Base-by-base conservation (phyloP, 2,888 invertebrate genomes). In the Microdon myrmicae region DNA sequence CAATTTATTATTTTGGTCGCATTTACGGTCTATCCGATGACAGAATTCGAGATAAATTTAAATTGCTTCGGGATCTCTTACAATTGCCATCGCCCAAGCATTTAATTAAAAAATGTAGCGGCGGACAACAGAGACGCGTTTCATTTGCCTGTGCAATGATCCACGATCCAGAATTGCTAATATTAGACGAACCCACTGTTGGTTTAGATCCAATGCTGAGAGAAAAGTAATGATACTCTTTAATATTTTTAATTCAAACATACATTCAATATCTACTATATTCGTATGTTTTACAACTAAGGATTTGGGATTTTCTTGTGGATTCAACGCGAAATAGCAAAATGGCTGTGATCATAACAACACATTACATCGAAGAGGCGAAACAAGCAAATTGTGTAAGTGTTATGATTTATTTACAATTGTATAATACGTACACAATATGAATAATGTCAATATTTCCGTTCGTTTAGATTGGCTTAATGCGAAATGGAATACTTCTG, bases 321-420 rank as follows among this genome's bases (percentile, higher is more conserved):
- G 86, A 88, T 58, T 82, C 92, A 47, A 87, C 93, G 0, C 81
- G 84, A 64, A 83, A 84, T 69, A 83, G 85, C 31, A 87, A 88
- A 20, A 86, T 88, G 55, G 90, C 95, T 4, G 89, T 96, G 43
- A 88, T 96, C 54, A 93, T 96, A 51, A 96, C 96, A 0, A 96
- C 96, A 8, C 96, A 96, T 81, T 96, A 96, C 74, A 94, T 96
- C 56, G 96, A 96, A 75, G 96, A 96, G 81, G 90, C 94, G 2
- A 87, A 87, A 72, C 88, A 90, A 74, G 91, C 92, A 2, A 84
- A 90, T 75, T 86, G 83, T 80, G 92, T 92, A 81, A 82, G 81
- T 72, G 20, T 49, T 17, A 4, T 5, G 3, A 9, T 32, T 8
- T 1, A 20, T 32, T 20, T 20, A 3, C n/a, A n/a, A n/a, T n/a